Percentiles rank a stretch among this genome's conserved stretches.
These are phyloP conservation scores for Apostichopus leukothele DNA, from an alignment of 53 echinoderm and acorn worm species.

Conservation along the genomic window DNA sequence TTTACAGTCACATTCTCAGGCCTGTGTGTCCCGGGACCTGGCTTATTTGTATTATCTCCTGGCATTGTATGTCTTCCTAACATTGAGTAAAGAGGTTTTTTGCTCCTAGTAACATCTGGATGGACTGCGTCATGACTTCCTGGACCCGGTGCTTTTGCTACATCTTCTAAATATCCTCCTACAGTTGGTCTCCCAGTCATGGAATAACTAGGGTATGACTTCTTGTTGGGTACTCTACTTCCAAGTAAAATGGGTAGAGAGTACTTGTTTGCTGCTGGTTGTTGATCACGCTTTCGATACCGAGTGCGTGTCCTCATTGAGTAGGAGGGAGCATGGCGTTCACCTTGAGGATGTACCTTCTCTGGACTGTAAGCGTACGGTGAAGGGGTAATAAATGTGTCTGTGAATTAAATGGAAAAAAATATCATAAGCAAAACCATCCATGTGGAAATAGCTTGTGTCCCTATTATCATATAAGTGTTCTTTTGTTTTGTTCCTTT, in stretches of 20 bases:
- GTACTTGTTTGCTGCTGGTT: conserved; percentile 89
- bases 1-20: conserved; percentile 88
- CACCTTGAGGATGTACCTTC: conserved; percentile 96
- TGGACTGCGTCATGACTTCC: conserved; percentile 81
- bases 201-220: conserved; percentile 81
- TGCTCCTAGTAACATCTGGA: conserved; percentile 71
- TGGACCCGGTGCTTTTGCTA: conserved; percentile 96
- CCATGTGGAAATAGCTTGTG: too few relatives aligned
- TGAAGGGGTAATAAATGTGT: conserved; percentile 92
- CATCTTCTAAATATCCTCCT: conserved; percentile 89
- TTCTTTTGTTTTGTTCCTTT: too few relatives aligned
- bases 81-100: conserved; percentile 95
- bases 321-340: conserved; percentile 82
- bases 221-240: conserved; percentile 80
- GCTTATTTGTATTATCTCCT: conserved; percentile 78
- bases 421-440: too few relatives aligned
- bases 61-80: conserved; percentile 77
- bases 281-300: conserved; percentile 88
- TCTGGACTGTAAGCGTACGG: conserved; percentile 95
- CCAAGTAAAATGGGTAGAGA: conserved; percentile 73
- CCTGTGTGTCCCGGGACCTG: conserved; percentile 92
- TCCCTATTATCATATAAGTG: too few relatives aligned
- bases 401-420: conserved; percentile 46
- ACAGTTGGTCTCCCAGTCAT: conserved; percentile 86
- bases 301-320: conserved; percentile 90